Evolutionary conservation across 2,797 vertebrate genomes (phyloP).

Genomic region (Alectoris magna): DNA sequence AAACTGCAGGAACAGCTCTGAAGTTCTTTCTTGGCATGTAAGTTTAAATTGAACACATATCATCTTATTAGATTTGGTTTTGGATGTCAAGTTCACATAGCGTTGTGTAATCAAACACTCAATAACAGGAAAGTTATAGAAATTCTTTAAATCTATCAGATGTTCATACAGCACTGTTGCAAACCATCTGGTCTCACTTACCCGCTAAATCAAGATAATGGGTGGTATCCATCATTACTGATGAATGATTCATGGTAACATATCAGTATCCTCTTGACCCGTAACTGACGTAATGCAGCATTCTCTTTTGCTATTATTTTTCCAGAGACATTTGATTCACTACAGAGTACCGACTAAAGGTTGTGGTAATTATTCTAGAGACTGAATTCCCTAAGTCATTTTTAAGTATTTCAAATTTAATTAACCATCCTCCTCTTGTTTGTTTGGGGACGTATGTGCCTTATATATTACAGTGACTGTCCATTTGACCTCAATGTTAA

Average conservation of each 20-base stretch:
- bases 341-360: not conserved
- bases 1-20: not conserved
- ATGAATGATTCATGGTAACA: conserved; percentile 33
- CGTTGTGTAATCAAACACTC: conserved; percentile 14
- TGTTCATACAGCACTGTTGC: not conserved
- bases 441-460: not conserved
- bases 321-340: not conserved
- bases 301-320: not conserved
- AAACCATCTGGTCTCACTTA: conserved; percentile 55
- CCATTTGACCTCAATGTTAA: not conserved
- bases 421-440: not conserved
- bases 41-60: not conserved
- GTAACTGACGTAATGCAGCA: not conserved
- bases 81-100: not conserved
- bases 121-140: not conserved
- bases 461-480: fast-evolving
- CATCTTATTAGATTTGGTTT: not conserved
- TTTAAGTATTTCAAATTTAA: not conserved
- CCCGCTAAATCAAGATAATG: conserved; percentile 31
- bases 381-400: not conserved
- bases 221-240: conserved; percentile 39
- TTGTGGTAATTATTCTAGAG: not conserved
- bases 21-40: not conserved
- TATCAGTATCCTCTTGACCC: conserved; percentile 26
- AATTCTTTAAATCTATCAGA: conserved; percentile 18